Conservation (phyloP, 1,140 invertebrate species). For the Lineus longissimus region DNA sequence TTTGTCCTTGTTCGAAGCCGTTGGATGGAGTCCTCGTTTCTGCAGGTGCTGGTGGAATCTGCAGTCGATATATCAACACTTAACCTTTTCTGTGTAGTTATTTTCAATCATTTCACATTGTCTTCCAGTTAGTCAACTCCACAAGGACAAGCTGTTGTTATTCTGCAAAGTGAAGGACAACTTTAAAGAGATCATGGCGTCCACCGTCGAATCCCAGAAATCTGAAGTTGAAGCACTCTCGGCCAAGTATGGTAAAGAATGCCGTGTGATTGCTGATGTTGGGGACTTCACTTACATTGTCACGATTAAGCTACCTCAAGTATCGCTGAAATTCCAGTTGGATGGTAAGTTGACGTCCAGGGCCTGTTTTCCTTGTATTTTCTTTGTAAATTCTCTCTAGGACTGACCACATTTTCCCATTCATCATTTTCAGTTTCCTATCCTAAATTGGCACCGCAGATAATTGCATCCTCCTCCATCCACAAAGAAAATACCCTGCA, state of each 20-base stretch:
- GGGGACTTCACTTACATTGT: slow-evolving; percentile 36
- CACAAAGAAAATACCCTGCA: slow-evolving; percentile 22
- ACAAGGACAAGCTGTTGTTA: too few species aligned
- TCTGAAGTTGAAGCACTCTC: background rate
- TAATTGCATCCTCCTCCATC: slow-evolving; percentile 28
- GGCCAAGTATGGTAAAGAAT: slow-evolving; percentile 26
- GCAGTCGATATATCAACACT: too few species aligned
- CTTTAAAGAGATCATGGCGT: too few species aligned
- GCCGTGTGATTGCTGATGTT: slow-evolving; percentile 34
- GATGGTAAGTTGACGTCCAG: slow-evolving; percentile 27
- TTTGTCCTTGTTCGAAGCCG: too few species aligned
- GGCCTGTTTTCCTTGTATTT: background rate
- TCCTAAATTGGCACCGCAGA: slow-evolving; percentile 28
- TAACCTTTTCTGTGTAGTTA: too few species aligned
- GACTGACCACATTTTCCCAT: background rate
- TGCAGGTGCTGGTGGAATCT: too few species aligned
- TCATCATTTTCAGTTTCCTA: slow-evolving; percentile 22
- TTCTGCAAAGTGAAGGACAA: too few species aligned
- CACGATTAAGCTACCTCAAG: slow-evolving; percentile 36
- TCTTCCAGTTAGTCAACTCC: too few species aligned
- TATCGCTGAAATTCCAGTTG: slow-evolving; percentile 46
- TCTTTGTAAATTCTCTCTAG: background rate
- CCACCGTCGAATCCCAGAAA: too few species aligned
- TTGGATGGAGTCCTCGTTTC: too few species aligned
- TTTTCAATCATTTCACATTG: too few species aligned